phyloP scores from a whole-genome alignment of 2,113 vertebrate species.

The Calonectris borealis region DNA sequence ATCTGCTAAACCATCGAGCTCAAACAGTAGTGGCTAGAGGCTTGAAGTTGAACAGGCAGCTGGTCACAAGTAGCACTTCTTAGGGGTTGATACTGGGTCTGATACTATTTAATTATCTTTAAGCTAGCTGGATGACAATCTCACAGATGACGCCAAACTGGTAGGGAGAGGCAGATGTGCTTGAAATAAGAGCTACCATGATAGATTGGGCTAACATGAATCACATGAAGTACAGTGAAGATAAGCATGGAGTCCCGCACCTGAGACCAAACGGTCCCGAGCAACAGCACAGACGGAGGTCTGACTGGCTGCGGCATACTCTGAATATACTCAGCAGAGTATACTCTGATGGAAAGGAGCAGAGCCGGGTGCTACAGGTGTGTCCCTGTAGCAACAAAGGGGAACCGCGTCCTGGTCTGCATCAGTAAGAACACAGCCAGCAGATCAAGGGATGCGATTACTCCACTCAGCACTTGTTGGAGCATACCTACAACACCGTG shows the following conservation, averaged over 20 bases:
- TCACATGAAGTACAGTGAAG: not conserved
- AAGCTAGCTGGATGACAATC: not conserved
- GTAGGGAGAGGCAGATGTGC: not conserved
- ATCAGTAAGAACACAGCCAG: not conserved
- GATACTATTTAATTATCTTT: not conserved
- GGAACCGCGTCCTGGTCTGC: not conserved
- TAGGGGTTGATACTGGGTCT: accelerated
- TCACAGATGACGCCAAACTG: not conserved
- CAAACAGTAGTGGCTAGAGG: not conserved
- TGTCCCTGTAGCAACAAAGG: not conserved
- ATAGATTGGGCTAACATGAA: accelerated
- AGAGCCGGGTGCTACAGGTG: too few species aligned
- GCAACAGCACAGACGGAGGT: not conserved
- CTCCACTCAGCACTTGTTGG: not conserved
- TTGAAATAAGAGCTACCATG: not conserved
- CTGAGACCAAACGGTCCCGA: accelerated
- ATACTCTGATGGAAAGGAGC: too few species aligned
- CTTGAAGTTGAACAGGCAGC: not conserved
- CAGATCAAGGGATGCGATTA: not conserved
- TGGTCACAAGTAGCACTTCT: accelerated
- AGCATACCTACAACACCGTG: accelerated
- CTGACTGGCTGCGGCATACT: not conserved
- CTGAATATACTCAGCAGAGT: not conserved
- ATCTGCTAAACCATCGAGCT: not conserved
- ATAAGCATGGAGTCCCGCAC: not conserved